Base-by-base conservation (phyloP, 2,797 vertebrate genomes). In the Loris lydekkerianus region DNA sequence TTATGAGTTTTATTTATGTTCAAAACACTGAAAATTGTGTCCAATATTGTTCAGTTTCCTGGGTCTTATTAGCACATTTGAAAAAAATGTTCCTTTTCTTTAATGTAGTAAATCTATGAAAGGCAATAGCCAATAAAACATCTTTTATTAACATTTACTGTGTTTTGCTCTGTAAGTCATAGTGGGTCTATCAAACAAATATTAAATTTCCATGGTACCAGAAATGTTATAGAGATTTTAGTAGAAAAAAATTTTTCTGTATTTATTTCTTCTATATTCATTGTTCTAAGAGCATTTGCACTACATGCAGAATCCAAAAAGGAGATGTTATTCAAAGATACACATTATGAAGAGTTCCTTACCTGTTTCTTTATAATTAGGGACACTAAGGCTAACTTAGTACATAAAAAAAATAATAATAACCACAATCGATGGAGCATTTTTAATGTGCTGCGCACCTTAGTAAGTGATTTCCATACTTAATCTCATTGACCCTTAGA, bases 1-100 rank as follows among this genome's bases (percentile, higher is more conserved):
- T 81, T 86, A 73, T 86, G 89, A 87, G 40, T 93, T 97, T 96
- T 92, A 93, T 96, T 95, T 97, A 89, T 97, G 81, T 96, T 73
- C 2, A 78, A 85, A 93, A 96, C 21, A 77, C 83, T 88, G 75
- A 95, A 95, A 94, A 83, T 87, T 96, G 60, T 93, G 21, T 65
- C 46, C 46, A 90, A 75, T 34, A 73, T 83, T 81, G 10, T 93
- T 90, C n/a, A 75, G 31, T 93, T 97, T 83, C 43, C 56, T 95
- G 76, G 61, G 49, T 95, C 85, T 96, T 96, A 97, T 96, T 97
- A 91, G 43, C 73, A 93, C 69, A 61, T 94, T 94, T 92, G 72
- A 61, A 93, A 95, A 95, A 93, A 85, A 86, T 72, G 25, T 63
- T 85, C 94, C 27, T 96, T 81, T 91, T 21, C 61, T 77, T 97